A percentile compares a stretch with the other conserved stretches of the same genome.
These are phyloP conservation scores for Brotula barbata DNA, from an alignment of 2,797 vertebrate genomes.

Conservation along the genomic window DNA sequence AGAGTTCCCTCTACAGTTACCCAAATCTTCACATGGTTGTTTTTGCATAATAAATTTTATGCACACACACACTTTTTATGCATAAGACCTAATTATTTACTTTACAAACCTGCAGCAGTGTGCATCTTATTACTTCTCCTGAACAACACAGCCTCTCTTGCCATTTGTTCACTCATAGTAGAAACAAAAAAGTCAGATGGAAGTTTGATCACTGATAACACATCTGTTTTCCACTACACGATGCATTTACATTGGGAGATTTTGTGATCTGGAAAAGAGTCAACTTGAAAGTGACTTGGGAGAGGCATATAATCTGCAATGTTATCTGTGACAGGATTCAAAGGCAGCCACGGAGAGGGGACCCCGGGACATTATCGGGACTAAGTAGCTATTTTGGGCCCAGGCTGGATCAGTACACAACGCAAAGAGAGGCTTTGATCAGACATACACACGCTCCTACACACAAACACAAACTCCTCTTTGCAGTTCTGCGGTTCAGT, in stretches of 20 bases:
- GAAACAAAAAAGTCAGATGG: slow-evolving; percentile 33
- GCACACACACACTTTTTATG: no score
- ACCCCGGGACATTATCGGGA: slow-evolving; percentile 61
- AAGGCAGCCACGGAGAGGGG: slow-evolving; percentile 55
- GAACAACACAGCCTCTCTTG: background rate
- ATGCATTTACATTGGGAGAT: slow-evolving; percentile 54
- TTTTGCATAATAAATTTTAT: no score
- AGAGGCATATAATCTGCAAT: slow-evolving; percentile 61
- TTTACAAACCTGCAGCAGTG: background rate
- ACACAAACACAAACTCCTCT: slow-evolving; percentile 13
- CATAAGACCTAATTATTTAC: background rate
- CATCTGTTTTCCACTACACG: slow-evolving; percentile 17
- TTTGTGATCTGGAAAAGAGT: slow-evolving; percentile 50
- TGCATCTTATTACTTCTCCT: slow-evolving; percentile 3
- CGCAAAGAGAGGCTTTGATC: slow-evolving; percentile 54
- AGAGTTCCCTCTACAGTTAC: no score
- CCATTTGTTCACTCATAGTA: slow-evolving; percentile 11
- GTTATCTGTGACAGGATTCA: slow-evolving; percentile 72
- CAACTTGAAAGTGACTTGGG: slow-evolving; percentile 62
- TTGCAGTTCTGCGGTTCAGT: slow-evolving; percentile 18
- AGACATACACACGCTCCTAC: slow-evolving; percentile 1
- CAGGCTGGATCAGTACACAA: slow-evolving; percentile 50
- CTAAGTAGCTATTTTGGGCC: slow-evolving; percentile 57
- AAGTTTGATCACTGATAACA: slow-evolving; percentile 13
- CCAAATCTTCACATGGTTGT: no score